Evolutionary conservation across 1,140 invertebrate genomes (phyloP).

Genomic region (Luehdorfia chinensis): DNA sequence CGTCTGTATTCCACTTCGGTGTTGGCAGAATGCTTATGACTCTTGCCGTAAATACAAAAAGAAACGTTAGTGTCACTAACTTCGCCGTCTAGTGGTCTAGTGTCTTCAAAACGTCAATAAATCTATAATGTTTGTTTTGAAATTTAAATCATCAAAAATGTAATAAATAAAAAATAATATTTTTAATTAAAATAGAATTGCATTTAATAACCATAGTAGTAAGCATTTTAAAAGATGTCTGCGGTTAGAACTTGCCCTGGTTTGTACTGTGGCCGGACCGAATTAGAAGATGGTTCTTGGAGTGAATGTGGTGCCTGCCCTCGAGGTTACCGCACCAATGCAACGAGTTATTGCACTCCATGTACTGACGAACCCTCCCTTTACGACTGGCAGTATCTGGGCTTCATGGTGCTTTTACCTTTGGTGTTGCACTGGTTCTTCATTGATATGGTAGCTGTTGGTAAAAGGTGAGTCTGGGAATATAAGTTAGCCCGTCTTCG

Average conservation of each 20-base stretch:
- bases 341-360: slow-evolving; percentile 80
- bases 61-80: too few relatives aligned
- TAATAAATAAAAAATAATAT: too few relatives aligned
- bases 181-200: too few relatives aligned
- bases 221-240: slow-evolving; percentile 50
- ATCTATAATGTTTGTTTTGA: too few relatives aligned
- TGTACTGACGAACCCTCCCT: slow-evolving; percentile 87
- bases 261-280: slow-evolving; percentile 88
- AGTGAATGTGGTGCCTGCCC: slow-evolving; percentile 92
- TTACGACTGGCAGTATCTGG: slow-evolving; percentile 97
- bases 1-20: too few relatives aligned
- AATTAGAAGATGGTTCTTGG: slow-evolving; percentile 82
- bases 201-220: too few relatives aligned
- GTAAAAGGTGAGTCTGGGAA: slow-evolving; percentile 81
- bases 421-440: slow-evolving; percentile 94
- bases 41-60: too few relatives aligned
- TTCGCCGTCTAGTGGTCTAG: too few relatives aligned
- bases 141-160: too few relatives aligned
- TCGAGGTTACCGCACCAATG: slow-evolving; percentile 81
- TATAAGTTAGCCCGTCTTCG: too few relatives aligned
- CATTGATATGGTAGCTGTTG: slow-evolving; percentile 90
- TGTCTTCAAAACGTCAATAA: too few relatives aligned
- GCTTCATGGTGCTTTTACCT: slow-evolving; percentile 93
- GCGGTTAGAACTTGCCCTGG: slow-evolving; percentile 84
- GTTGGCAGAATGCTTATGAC: too few relatives aligned